These are phyloP conservation scores for Seriola rivoliana DNA, from an alignment of 2,113 vertebrate genomes.

Conservation along the genomic window DNA sequence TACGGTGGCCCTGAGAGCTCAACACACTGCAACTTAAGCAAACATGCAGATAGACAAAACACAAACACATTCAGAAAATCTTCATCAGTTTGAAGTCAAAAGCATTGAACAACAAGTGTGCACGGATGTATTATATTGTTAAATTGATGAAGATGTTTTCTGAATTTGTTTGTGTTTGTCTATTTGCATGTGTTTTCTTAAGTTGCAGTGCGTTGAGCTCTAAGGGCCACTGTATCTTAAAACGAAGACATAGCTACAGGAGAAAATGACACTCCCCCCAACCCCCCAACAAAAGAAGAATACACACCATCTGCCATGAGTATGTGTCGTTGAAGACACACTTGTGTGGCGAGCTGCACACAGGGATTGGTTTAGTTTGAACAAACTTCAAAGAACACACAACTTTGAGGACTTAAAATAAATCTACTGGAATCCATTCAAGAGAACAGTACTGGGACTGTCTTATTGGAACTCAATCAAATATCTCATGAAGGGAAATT, in stretches of 20 bases:
- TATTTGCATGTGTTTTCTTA: too few relatives aligned
- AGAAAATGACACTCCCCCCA: too few relatives aligned
- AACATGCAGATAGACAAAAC: too few relatives aligned
- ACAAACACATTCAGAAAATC: too few relatives aligned
- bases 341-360: conserved; percentile 4
- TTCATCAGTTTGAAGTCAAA: too few relatives aligned
- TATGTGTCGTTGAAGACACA: background rate
- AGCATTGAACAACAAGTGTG: too few relatives aligned
- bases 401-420: conserved; percentile 42
- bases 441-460: conserved; percentile 7
- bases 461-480: conserved; percentile 51
- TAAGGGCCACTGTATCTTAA: background rate
- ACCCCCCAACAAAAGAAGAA: background rate
- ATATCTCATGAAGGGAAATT: background rate
- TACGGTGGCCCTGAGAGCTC: too few relatives aligned
- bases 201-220: too few relatives aligned
- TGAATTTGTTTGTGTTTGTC: too few relatives aligned
- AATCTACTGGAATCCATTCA: conserved; percentile 52
- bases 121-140: too few relatives aligned
- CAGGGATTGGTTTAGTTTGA: conserved; percentile 23
- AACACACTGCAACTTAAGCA: too few relatives aligned
- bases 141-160: too few relatives aligned
- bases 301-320: conserved; percentile 32
- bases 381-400: conserved; percentile 43
- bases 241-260: background rate